Percentiles rank a stretch among this genome's conserved stretches.
These are phyloP conservation scores for Tipula vernalis DNA, from an alignment of 2,888 invertebrate species.

Conservation along the genomic window DNA sequence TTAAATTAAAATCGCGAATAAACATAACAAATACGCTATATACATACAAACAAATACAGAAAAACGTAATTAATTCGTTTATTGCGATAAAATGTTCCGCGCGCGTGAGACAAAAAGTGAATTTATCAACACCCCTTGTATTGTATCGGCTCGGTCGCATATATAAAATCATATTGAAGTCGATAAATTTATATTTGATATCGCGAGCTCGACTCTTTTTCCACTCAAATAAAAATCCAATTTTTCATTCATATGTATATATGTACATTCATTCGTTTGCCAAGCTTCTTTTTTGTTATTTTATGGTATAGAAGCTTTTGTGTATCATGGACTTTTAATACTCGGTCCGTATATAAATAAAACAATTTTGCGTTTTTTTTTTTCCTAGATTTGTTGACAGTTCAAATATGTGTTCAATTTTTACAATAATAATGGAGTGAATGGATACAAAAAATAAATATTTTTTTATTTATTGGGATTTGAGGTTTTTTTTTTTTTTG, in stretches of 20 bases:
- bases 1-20: background rate
- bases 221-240: background rate
- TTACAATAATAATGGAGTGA: background rate
- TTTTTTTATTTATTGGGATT: background rate
- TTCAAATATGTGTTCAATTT: background rate
- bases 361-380: background rate
- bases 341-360: background rate
- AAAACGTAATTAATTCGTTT: no score
- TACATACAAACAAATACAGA: background rate
- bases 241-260: background rate
- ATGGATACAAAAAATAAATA: background rate
- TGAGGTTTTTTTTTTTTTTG: background rate
- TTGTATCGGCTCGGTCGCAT: background rate
- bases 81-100: no score
- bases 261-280: background rate
- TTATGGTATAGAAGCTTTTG: background rate
- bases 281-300: background rate
- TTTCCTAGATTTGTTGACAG: background rate
- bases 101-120: background rate
- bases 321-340: background rate
- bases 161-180: background rate
- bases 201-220: background rate
- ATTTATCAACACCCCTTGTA: background rate
- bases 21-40: background rate
- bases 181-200: background rate